phyloP scores from a whole-genome alignment of 1,140 invertebrate genomes.

The Apocrypta bakeri region DNA sequence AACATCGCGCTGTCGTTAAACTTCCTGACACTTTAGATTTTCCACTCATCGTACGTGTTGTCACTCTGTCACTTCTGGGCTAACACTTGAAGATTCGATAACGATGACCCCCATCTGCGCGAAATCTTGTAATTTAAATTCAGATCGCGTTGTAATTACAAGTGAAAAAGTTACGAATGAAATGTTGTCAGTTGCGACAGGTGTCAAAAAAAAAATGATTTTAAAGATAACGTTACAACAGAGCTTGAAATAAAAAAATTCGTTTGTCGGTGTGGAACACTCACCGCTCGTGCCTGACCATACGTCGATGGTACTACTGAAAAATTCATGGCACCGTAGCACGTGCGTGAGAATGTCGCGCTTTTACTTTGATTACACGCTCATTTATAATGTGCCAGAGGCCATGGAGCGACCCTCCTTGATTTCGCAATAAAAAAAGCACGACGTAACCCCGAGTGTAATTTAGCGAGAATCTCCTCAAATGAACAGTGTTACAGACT shows the following conservation, averaged over 20 bases:
- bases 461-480: not conserved
- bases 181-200: too few relatives aligned
- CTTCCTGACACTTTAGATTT: conserved; percentile 28
- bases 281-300: not conserved
- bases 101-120: too few relatives aligned
- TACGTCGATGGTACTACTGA: not conserved
- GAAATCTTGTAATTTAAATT: too few relatives aligned
- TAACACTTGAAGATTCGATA: not conserved
- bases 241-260: not conserved
- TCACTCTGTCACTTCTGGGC: not conserved
- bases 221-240: too few relatives aligned
- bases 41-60: not conserved
- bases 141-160: too few relatives aligned
- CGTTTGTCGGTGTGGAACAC: not conserved
- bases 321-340: not conserved
- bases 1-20: not conserved
- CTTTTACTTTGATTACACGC: not conserved
- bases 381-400: not conserved
- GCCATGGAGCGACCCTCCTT: too few relatives aligned
- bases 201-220: too few relatives aligned
- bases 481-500: too few relatives aligned
- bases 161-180: too few relatives aligned
- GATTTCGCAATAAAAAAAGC: not conserved
- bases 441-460: too few relatives aligned
- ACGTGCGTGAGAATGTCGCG: not conserved